These are phyloP conservation scores for Eutolmus rufibarbis DNA, from an alignment of 2,888 invertebrate genomes.

Conservation along the genomic window DNA sequence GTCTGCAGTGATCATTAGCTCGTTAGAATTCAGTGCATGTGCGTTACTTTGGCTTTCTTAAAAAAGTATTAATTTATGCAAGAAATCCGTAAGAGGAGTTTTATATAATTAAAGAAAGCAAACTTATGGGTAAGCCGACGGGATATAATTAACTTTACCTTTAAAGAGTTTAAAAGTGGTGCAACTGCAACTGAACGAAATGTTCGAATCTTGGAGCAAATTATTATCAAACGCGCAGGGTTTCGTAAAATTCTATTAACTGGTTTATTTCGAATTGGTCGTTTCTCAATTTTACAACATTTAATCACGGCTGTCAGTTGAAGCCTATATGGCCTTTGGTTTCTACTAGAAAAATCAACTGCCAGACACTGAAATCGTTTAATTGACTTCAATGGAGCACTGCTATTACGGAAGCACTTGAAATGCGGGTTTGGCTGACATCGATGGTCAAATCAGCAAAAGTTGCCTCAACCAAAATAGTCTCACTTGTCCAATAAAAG, in stretches of 20 bases:
- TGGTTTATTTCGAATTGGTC: neutral
- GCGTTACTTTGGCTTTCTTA: neutral
- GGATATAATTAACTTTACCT: constrained; percentile 24
- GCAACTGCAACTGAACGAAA: neutral
- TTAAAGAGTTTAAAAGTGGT: constrained; percentile 9
- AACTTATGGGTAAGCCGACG: neutral
- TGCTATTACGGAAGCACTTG: constrained; percentile 32
- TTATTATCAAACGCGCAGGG: neutral
- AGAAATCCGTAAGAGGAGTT: neutral
- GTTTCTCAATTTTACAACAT: neutral
- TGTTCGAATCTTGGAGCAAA: neutral
- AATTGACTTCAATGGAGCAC: constrained; percentile 7
- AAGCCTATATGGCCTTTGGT: neutral
- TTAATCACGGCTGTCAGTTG: neutral
- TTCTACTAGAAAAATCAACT: constrained; percentile 6
- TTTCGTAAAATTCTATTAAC: constrained; percentile 28
- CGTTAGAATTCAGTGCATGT: neutral
- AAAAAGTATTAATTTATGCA: constrained; percentile 3
- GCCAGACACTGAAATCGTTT: constrained; percentile 21
- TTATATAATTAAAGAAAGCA: constrained; percentile 30
- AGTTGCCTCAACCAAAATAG: neutral
- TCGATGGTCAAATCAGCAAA: constrained; percentile 22
- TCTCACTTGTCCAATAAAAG: neutral
- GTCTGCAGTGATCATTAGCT: neutral
- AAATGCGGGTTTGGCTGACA: constrained; percentile 1